Evolutionary conservation across 2,113 vertebrate genomes (phyloP), one percentile per base, ranked within the genome.

Genomic region (Rhea americana): DNA sequence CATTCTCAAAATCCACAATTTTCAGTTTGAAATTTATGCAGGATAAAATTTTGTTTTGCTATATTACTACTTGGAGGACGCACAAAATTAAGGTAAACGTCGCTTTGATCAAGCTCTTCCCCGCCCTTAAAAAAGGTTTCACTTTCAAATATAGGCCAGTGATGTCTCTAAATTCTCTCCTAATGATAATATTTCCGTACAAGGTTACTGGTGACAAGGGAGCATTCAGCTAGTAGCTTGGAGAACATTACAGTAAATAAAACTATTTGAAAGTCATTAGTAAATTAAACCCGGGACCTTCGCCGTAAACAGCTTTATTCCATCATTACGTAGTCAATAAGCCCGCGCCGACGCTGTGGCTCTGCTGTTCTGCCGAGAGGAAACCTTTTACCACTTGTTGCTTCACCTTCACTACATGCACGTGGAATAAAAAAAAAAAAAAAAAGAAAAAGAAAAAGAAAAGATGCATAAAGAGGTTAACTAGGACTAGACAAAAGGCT

Each of bases 361-460:
- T 1, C 32, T 25, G 70, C 77, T 58, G 2, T 4, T 88, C 47
- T 41, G 35, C 61, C 87, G 91, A 28, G 11, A 96, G 87, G 87
- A 85, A 94, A 94, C 93, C 66, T 91, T 87, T 85, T 84, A 79
- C 50, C 81, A 92, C 92, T 95, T 91, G 93, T 95, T 93, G 90
- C 82, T 83, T 89, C 89, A 74, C 58, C 91, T 95, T 77, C 82
- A n/a, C 76, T 43, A 30, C 1, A 10, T 5, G 75, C 67, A 37
- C 1, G 22, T n/a, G 66, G 39, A 82, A 47, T 35, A 35, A 35
- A 35, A 35, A 35, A 35, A 35, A 35, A 35, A 35, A 35, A 35
- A 35, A 35, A 35, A 6, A 35, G 6, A 35, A 6, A 35, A 35
- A 35, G 35, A 35, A 35, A 35, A 35, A 35, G 35, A 51, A 56